Evolutionary conservation across 2,113 vertebrate genomes (phyloP), one percentile per base, ranked within the genome.

Genomic region (Cromileptes altivelis): DNA sequence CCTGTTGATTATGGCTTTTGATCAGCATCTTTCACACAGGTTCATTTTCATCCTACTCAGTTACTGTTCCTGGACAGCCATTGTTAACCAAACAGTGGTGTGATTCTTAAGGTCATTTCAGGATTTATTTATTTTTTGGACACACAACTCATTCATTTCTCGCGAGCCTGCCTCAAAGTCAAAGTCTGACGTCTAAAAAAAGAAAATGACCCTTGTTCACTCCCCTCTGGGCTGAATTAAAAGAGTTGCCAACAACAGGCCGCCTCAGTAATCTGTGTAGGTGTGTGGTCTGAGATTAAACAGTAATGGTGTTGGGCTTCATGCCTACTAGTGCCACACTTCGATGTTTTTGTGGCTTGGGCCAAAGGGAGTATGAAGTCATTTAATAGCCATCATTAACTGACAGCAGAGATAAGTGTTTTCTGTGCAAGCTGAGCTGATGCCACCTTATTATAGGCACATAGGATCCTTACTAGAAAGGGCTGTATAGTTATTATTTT

Each of bases 271-370:
- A 56, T 75, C 56, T 65, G 78, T 53, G 25, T 45, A 8, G 75
- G 82, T 88, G 91, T 91, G 88, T 82, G 87, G 72, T 84, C 87
- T 71, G 42, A 75, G 80, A 85, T 91, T 70, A 78, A 81, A 88
- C 83, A 67, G 71, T 61, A 13, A 33, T 73, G 42, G 90, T 72
- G 68, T 49, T 6, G 21, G 50, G 65, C 84, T 81, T 69, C 81
- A 69, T 13, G 75, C 19, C 78, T 23, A 19, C 23, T 40, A 17
- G 50, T 25, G 73, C 63, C 58, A 64, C 1, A 33, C 30, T 53
- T 58, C 55, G 30, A 47, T 2, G 23, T 53, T 71, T 74, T 80
- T 69, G 85, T 10, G 37, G 3, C 60, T 74, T 4, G 30, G 57
- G 23, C 60, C 57, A 82, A 64, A 76, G 68, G 57, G 76, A 68